These are phyloP conservation scores for Leptopilina clavipes DNA, from an alignment of 1,140 invertebrate species.

Conservation along the genomic window DNA sequence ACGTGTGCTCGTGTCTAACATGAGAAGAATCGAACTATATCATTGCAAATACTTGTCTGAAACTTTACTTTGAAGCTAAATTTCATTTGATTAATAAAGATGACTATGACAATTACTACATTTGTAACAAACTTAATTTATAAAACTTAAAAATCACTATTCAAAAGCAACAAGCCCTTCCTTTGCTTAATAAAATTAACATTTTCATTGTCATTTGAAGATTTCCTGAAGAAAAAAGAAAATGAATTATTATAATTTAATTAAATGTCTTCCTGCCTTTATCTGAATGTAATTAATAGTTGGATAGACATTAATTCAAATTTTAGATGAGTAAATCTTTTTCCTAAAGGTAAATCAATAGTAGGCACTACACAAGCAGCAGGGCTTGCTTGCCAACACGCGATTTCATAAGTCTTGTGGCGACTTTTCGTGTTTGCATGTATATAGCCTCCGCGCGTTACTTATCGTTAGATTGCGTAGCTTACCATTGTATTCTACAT, in stretches of 20 bases:
- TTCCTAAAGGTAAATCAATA: neutral
- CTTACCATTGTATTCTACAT: neutral
- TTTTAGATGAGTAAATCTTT: neutral
- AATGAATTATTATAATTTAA: too few species aligned
- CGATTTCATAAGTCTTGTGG: neutral
- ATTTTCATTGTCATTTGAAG: too few species aligned
- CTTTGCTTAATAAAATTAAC: too few species aligned
- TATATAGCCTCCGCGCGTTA: neutral
- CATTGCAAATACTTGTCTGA: neutral
- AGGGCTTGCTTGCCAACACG: neutral
- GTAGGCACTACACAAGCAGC: neutral
- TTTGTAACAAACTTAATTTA: too few species aligned
- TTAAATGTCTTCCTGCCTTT: neutral
- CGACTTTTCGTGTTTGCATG: constrained; percentile 10
- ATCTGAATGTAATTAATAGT: neutral
- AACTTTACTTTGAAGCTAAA: too few species aligned
- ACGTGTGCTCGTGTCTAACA: constrained; percentile 15
- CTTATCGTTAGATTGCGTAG: constrained; percentile 11
- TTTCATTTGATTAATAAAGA: too few species aligned
- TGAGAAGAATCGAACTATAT: constrained; percentile 1
- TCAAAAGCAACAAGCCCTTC: too few species aligned
- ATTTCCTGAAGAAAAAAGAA: too few species aligned
- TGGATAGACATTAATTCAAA: neutral
- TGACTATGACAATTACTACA: too few species aligned
- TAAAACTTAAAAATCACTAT: too few species aligned